phyloP scores from a whole-genome alignment of 1,140 invertebrate genomes.

The Hycleus phaleratus region DNA sequence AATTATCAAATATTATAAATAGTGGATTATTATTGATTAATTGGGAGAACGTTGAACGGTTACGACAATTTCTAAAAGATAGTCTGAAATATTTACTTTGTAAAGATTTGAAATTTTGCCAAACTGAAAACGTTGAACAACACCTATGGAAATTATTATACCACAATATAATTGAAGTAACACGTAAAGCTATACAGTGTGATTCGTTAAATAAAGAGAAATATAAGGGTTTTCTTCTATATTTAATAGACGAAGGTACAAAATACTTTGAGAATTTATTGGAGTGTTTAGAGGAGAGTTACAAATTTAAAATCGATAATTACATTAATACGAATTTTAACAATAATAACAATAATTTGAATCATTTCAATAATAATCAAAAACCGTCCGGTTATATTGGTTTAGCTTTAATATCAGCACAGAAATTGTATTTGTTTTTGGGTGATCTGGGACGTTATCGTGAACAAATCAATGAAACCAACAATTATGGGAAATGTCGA shows the following conservation, averaged over 20 bases:
- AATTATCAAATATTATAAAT: constrained; percentile 48
- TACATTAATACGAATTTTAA: constrained; percentile 47
- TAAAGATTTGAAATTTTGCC: constrained; percentile 80
- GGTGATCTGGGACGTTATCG: constrained; percentile 88
- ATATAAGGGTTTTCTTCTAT: constrained; percentile 58
- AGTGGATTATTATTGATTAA: constrained; percentile 40
- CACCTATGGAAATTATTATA: constrained; percentile 88
- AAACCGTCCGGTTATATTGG: constrained; percentile 61
- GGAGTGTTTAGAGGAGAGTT: constrained; percentile 61
- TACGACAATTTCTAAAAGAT: constrained; percentile 56
- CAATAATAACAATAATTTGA: constrained; percentile 5
- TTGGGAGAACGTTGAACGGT: constrained; percentile 47
- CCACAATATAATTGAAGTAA: constrained; percentile 82
- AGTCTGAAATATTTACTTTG: constrained; percentile 66
- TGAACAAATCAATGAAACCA: constrained; percentile 73
- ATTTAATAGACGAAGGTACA: constrained; percentile 73
- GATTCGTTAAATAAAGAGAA: constrained; percentile 48
- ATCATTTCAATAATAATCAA: constrained; percentile 37
- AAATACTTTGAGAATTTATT: constrained; percentile 71
- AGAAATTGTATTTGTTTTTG: constrained; percentile 81
- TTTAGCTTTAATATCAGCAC: constrained; percentile 71
- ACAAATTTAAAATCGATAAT: constrained; percentile 64
- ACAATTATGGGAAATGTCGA: constrained; percentile 79
- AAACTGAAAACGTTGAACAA: constrained; percentile 81
- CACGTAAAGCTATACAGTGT: constrained; percentile 52